These are phyloP conservation scores for Polypedilum vanderplanki DNA, from an alignment of 1,140 invertebrate species.

Conservation along the genomic window DNA sequence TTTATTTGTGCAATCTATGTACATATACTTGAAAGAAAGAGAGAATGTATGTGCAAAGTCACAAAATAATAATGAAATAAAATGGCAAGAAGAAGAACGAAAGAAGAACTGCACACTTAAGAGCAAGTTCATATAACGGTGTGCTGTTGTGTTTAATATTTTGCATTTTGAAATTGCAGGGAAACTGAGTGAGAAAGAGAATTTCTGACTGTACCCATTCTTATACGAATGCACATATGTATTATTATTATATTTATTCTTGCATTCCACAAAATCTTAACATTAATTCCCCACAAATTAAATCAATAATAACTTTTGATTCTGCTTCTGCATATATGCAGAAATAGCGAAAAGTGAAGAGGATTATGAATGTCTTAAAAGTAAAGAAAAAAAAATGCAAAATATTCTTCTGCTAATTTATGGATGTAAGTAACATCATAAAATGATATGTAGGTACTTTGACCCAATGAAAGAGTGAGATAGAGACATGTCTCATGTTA, in stretches of 20 bases:
- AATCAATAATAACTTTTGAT: background rate
- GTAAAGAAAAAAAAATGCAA: background rate
- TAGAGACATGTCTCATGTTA: background rate
- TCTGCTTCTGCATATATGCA: background rate
- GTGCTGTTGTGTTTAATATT: background rate
- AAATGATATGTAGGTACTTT: constrained; percentile 9
- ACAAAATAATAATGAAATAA: background rate
- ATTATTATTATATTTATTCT: background rate
- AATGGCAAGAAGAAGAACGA: background rate
- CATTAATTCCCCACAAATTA: background rate
- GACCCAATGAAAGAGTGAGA: background rate
- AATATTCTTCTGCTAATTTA: background rate
- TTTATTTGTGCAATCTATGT: no score
- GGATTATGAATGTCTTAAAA: background rate
- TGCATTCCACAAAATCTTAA: background rate
- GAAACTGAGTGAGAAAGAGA: background rate
- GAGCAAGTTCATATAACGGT: constrained; percentile 17
- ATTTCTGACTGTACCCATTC: background rate
- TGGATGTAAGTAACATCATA: background rate
- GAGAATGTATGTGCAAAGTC: background rate
- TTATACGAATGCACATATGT: background rate
- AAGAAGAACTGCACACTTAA: background rate
- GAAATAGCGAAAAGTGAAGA: background rate
- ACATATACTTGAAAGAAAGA: background rate
- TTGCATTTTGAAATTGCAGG: constrained; percentile 5